These are phyloP conservation scores for Leuctra nigra DNA, from an alignment of 2,888 invertebrate genomes.

Conservation along the genomic window DNA sequence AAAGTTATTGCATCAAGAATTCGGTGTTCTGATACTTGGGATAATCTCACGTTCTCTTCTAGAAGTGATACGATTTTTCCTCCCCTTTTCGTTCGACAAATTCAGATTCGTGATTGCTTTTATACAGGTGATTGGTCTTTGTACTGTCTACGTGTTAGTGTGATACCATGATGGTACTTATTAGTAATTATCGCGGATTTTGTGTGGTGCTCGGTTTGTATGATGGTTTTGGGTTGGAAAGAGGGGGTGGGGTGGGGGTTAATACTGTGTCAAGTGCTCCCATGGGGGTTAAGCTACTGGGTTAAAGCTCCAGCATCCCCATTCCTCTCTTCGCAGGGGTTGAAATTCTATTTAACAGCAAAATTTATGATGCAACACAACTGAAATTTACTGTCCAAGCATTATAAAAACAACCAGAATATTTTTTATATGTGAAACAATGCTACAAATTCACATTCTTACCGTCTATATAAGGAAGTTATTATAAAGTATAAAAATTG, in stretches of 20 bases:
- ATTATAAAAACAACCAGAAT: background rate
- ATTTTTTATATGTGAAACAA: too few relatives aligned
- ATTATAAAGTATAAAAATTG: too few relatives aligned
- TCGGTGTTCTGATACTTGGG: too few relatives aligned
- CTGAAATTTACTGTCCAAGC: background rate
- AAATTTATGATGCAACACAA: slow-evolving; percentile 3
- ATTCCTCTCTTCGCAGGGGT: background rate
- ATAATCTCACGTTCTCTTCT: background rate
- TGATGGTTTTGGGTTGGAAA: background rate
- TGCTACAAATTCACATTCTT: too few relatives aligned
- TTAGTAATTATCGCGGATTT: slow-evolving; percentile 5
- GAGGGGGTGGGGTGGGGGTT: slow-evolving; percentile 16
- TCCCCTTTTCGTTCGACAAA: background rate
- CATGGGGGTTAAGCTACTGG: slow-evolving; percentile 14
- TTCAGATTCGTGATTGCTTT: too few relatives aligned
- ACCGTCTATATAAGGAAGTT: too few relatives aligned
- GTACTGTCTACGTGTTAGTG: background rate
- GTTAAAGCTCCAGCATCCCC: background rate
- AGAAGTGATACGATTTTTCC: background rate
- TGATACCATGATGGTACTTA: slow-evolving; percentile 3
- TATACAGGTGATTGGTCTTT: too few relatives aligned
- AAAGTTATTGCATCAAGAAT: too few relatives aligned
- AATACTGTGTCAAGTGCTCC: slow-evolving; percentile 22
- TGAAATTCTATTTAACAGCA: background rate
- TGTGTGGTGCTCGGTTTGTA: background rate